Base-by-base conservation (phyloP, 2,797 vertebrate species). In the Anomalospiza imberbis region DNA sequence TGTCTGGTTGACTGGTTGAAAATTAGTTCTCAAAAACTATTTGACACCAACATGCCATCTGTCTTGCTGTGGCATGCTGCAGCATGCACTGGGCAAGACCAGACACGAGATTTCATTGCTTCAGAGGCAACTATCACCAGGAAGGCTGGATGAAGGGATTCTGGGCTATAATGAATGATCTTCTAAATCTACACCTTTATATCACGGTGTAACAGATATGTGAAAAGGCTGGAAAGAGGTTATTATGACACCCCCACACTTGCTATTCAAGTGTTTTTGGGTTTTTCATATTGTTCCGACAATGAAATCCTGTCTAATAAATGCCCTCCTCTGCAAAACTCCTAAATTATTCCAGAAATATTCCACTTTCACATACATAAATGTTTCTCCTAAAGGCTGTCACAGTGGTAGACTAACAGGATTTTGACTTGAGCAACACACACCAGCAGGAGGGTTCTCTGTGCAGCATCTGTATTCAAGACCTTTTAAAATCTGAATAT, bases 141-240 rank as follows among this genome's bases (percentile, higher is more conserved):
- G 50, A 72, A 47, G 65, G 16, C 50, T 80, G 57, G 14, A 7
- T 40, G n/a, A 83, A 77, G 44, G 58, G 68, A 67, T 38, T 72
- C 34, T 40, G 25, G 28, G 63, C 76, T 74, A 50, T 42, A 79
- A 63, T 1, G 6, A 28, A 28, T 66, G n/a, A 76, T 32, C 18
- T 17, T 80, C 51, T 55, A 73, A 65, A 79, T 20, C 21, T 44
- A 62, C 18, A 66, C 13, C 34, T 83, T 82, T 34, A 5, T 12
- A 62, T 12, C 18, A 68, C 51, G 74, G 31, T 3, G 9, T 24
- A 68, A 91, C 3, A 70, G 29, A 13, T 11, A 54, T 0, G 0
- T 28, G 22, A 38, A 65, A 60, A 89, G 31, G 36, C 36, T 54
- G 7, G 19, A 13, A 57, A 70, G 55, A 66, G 19, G 9, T 36